Base-by-base conservation (phyloP, 2,797 vertebrate genomes). In the Platalea minor region DNA sequence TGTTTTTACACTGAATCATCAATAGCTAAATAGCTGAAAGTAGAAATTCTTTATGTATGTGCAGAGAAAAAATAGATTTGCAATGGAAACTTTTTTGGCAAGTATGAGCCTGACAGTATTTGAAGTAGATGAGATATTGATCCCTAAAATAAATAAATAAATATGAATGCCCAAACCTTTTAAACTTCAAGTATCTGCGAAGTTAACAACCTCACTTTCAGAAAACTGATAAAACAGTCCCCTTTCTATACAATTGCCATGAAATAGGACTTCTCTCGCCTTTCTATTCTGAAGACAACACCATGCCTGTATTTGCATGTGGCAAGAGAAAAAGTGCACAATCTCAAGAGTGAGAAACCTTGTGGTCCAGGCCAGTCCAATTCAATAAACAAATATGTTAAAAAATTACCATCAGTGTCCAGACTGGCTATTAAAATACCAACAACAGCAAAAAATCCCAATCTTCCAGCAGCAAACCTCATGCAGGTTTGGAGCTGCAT, bases 41-140 rank as follows among this genome's bases (percentile, higher is more conserved):
- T 48, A 75, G 59, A 70, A 68, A 88, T 77, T 76, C 56, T 94
- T 94, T 82, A 63, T 1, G 0, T 81, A 41, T 4, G 1, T 28
- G 19, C 28, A 33, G 77, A 93, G 29, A 45, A 85, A 89, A 94
- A 93, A 65, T 16, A 82, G 65, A 95, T 95, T 77, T 85, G 13
- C 37, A 91, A 57, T 85, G 78, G 72, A 84, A 96, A 88, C 10
- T 37, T 97, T 80, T 91, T 57, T 87, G 61, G 79, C 37, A 96
- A 79, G 29, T 88, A 92, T 88, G 70, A 94, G 46, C 90, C 50
- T 95, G 91, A 83, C 57, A 41, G 37, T 91, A 85, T 96, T 90
- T 83, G 85, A 65, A 73, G 29, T 60, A 94, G 85, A 96, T 92
- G 75, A 95, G 94, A 85, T 96, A 96, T 91, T 93, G 91, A 96